These are phyloP conservation scores for Acanthornis magna DNA, from an alignment of 2,797 vertebrate genomes.

Conservation along the genomic window DNA sequence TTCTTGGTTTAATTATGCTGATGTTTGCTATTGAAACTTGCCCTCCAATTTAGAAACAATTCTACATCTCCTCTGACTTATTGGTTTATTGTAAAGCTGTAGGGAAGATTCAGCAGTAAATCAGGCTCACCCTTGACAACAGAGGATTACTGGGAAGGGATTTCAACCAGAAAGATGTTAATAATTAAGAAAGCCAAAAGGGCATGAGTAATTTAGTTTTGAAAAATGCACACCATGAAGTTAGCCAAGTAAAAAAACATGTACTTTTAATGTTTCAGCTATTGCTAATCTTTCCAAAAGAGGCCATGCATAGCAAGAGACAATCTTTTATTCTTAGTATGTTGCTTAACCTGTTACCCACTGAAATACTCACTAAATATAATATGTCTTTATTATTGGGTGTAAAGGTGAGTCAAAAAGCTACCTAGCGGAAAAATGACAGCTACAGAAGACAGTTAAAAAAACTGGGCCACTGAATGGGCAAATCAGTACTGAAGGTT, in stretches of 20 bases:
- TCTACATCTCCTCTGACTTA: background rate
- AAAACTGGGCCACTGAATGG: background rate
- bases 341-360: slow-evolving; percentile 8
- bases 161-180: slow-evolving; percentile 64
- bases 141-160: slow-evolving; percentile 19
- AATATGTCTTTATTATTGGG: background rate
- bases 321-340: background rate
- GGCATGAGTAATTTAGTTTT: slow-evolving; percentile 60
- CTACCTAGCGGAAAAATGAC: background rate
- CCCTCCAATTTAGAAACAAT: background rate
- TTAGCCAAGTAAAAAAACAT: slow-evolving; percentile 63
- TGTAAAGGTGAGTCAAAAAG: background rate
- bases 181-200: slow-evolving; percentile 70
- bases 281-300: slow-evolving; percentile 57
- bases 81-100: background rate
- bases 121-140: slow-evolving; percentile 34
- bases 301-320: slow-evolving; percentile 45
- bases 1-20: background rate
- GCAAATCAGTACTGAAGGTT: background rate
- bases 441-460: background rate
- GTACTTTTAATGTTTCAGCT: slow-evolving; percentile 60
- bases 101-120: slow-evolving; percentile 36
- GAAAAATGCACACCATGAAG: slow-evolving; percentile 58
- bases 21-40: slow-evolving; percentile 3
- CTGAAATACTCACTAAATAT: background rate